Conservation (phyloP, 2,797 vertebrate genomes). For the Sebastes taczanowskii region DNA sequence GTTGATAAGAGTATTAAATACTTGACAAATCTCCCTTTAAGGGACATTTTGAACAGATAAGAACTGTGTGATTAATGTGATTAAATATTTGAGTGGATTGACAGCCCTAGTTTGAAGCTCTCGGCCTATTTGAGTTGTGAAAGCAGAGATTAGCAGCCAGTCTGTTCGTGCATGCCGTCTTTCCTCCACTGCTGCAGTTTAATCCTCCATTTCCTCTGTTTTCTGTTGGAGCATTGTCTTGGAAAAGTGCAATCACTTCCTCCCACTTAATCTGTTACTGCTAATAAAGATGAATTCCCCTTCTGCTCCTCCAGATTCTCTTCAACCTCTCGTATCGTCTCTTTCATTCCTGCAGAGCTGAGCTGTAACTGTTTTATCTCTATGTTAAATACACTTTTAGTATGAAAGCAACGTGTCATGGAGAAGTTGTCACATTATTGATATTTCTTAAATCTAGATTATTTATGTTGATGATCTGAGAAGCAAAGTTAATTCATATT, state of each 20-base stretch:
- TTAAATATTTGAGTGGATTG: no score
- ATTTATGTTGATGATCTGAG: neutral
- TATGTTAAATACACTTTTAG: neutral
- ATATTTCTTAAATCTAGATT: no score
- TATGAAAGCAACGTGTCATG: neutral
- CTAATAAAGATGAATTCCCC: neutral
- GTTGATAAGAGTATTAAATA: no score
- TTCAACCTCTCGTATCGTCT: neutral
- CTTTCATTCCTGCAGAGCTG: neutral
- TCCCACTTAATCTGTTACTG: neutral
- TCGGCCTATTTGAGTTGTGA: neutral
- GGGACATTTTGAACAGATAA: no score
- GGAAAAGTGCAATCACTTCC: neutral
- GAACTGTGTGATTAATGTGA: no score
- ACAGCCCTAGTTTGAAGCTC: no score
- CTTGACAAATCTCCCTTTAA: no score
- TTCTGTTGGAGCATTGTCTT: constrained; percentile 14
- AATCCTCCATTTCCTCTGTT: constrained; percentile 27
- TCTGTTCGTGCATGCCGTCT: no score
- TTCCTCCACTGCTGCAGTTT: neutral
- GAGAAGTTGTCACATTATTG: neutral
- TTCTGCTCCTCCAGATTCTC: neutral
- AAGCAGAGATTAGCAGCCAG: neutral
- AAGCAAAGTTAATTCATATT: no score
- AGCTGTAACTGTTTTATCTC: neutral